These are phyloP conservation scores for Formicarius rufipectus DNA, from an alignment of 2,113 vertebrate genomes.

Conservation along the genomic window DNA sequence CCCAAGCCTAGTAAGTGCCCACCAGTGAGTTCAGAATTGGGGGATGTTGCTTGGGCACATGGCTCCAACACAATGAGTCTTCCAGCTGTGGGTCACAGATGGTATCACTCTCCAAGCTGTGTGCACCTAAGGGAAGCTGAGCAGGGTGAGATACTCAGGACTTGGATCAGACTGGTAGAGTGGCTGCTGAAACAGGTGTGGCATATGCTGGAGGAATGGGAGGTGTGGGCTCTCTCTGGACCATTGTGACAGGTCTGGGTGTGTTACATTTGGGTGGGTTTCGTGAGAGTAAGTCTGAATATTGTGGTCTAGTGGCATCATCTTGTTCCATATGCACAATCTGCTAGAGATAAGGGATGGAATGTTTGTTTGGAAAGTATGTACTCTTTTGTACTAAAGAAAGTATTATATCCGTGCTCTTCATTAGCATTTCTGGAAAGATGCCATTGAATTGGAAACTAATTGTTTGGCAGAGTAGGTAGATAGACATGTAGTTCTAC, in stretches of 20 bases:
- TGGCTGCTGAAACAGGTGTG: background rate
- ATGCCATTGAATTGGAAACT: background rate
- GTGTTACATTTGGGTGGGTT: background rate
- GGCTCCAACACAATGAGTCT: fast-evolving
- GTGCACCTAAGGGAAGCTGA: background rate
- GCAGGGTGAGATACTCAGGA: background rate
- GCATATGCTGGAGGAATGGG: background rate
- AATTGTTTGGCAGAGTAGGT: background rate
- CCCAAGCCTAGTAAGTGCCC: fast-evolving
- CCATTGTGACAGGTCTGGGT: background rate
- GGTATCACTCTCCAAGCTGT: background rate
- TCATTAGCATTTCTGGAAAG: background rate
- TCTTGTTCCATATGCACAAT: too few species aligned
- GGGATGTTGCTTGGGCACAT: too few species aligned
- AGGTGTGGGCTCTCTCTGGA: background rate
- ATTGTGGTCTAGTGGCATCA: fast-evolving
- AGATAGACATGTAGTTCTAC: background rate
- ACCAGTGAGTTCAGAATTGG: fast-evolving
- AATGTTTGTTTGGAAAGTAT: background rate
- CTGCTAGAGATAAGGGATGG: background rate
- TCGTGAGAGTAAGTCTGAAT: background rate
- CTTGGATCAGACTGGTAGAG: background rate
- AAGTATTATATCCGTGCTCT: background rate
- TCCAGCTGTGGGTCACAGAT: background rate
- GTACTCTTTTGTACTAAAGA: background rate